Conservation (phyloP, 2,797 vertebrate genomes). For the Chelon labrosus region DNA sequence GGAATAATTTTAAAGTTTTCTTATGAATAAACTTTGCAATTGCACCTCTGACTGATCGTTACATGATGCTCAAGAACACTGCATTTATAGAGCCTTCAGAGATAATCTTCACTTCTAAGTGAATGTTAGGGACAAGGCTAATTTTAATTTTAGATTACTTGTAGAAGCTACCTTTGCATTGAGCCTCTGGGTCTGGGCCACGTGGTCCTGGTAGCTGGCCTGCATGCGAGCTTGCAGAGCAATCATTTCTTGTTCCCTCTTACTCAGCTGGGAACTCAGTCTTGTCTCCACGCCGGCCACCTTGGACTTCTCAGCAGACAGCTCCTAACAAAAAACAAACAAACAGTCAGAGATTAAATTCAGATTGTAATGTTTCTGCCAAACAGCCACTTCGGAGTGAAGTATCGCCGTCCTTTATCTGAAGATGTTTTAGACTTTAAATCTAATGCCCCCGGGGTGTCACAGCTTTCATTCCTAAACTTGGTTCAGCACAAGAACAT, state of each 20-base stretch:
- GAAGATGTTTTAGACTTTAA: background rate
- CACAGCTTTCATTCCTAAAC: no score
- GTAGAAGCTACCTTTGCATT: slow-evolving; percentile 89
- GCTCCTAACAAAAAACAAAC: slow-evolving; percentile 82
- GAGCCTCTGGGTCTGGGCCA: slow-evolving; percentile 90
- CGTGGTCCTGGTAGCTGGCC: slow-evolving; percentile 93
- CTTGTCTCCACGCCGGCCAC: slow-evolving; percentile 85
- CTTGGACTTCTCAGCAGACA: slow-evolving; percentile 90
- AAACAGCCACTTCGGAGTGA: slow-evolving; percentile 6
- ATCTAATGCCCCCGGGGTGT: background rate
- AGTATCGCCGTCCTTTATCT: background rate
- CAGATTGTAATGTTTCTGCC: background rate
- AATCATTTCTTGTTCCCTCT: slow-evolving; percentile 89
- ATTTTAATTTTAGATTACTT: background rate
- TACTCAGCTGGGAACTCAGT: slow-evolving; percentile 91
- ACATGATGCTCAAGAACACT: background rate
- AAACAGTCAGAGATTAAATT: background rate
- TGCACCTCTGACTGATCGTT: background rate
- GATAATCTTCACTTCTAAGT: background rate
- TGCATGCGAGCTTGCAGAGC: slow-evolving; percentile 94
- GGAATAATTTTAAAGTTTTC: slow-evolving; percentile 1
- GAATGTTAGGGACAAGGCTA: no score
- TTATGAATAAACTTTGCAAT: slow-evolving; percentile 8
- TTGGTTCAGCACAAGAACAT: no score
- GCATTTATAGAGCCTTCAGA: background rate